Evolutionary conservation across 2,113 vertebrate species (phyloP).

Genomic region (Bostrychus sinensis): DNA sequence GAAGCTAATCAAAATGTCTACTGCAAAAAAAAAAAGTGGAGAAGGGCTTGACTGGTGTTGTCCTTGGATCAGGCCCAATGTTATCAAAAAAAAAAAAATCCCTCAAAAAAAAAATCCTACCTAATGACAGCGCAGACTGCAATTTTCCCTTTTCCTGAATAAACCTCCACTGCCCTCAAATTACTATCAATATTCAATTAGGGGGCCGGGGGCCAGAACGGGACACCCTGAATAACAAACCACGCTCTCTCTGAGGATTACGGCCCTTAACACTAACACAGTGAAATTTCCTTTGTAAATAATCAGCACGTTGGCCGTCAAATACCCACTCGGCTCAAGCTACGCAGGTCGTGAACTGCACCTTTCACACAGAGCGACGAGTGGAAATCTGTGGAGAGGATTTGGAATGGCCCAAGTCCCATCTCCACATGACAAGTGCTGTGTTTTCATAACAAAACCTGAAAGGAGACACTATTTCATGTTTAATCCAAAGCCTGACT

Average conservation of each 20-base stretch:
- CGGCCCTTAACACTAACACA: constrained; percentile 39
- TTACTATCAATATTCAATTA: constrained; percentile 67
- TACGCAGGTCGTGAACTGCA: constrained; percentile 2
- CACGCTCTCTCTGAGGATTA: constrained; percentile 36
- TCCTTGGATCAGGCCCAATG: constrained; percentile 48
- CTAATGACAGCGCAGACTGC: constrained; percentile 27
- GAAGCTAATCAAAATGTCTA: constrained; percentile 33
- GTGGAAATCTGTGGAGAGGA: background rate
- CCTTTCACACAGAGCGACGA: background rate
- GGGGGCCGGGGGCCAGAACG: constrained; percentile 22
- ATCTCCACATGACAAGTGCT: background rate
- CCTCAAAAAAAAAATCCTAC: no score
- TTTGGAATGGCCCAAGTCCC: background rate
- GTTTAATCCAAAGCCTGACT: constrained; percentile 15
- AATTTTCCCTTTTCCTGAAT: constrained; percentile 43
- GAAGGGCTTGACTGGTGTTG: constrained; percentile 56
- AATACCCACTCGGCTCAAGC: constrained; percentile 13
- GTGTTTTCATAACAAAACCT: constrained; percentile 30
- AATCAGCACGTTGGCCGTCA: constrained; percentile 20
- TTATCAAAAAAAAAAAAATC: no score
- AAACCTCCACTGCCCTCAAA: constrained; percentile 35
- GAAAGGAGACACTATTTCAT: constrained; percentile 13
- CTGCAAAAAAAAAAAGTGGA: constrained; percentile 58
- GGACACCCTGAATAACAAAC: constrained; percentile 48
- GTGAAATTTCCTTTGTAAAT: constrained; percentile 42